Evolutionary conservation across 2,888 invertebrate species (phyloP).

Genomic region (Patella ulyssiponensis): DNA sequence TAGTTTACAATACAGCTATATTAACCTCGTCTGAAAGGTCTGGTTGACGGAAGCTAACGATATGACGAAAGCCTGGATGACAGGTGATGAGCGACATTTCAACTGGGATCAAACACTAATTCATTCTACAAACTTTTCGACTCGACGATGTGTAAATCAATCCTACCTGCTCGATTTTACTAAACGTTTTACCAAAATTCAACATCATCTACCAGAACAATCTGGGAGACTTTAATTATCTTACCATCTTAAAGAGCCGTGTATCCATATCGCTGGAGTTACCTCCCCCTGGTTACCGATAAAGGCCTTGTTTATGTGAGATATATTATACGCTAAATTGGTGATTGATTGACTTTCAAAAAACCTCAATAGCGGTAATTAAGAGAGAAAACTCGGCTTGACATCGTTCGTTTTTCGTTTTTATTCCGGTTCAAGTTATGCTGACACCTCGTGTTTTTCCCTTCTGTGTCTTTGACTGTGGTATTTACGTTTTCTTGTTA

Average conservation of each 20-base stretch:
- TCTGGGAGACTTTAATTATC: constrained; percentile 2
- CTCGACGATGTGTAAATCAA: not conserved
- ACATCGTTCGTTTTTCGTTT: constrained; percentile 24
- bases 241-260: constrained; percentile 1
- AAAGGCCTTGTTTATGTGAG: constrained; percentile 25
- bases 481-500: not conserved
- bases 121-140: constrained; percentile 4
- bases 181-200: not conserved
- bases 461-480: not conserved
- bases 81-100: constrained; percentile 3
- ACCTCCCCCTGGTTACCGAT: constrained; percentile 1
- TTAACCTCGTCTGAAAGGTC: not conserved
- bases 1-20: too few relatives aligned
- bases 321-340: constrained; percentile 38
- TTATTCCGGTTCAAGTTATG: not conserved
- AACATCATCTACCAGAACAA: not conserved
- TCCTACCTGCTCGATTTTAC: not conserved
- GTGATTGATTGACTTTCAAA: constrained; percentile 35
- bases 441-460: constrained; percentile 6
- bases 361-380: constrained; percentile 29
- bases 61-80: constrained; percentile 8
- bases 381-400: constrained; percentile 22
- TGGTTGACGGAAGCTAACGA: constrained; percentile 9
- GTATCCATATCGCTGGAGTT: constrained; percentile 4
- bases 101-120: constrained; percentile 7